Percentiles rank a stretch among this genome's conserved stretches.
These are phyloP conservation scores for Procavia capensis DNA, from an alignment of 2,113 vertebrate genomes.

Conservation along the genomic window DNA sequence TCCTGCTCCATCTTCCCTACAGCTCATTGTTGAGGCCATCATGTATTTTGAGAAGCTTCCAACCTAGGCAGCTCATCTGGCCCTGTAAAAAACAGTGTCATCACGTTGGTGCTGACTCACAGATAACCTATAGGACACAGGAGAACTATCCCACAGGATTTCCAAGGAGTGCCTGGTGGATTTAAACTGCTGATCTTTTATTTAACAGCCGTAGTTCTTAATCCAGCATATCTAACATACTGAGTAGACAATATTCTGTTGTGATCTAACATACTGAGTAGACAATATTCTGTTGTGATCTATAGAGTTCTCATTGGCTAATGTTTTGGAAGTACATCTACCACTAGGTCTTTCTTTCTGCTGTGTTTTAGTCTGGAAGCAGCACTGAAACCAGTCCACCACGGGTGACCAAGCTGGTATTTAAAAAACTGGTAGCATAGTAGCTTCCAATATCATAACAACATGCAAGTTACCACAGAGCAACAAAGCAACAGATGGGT, in stretches of 20 bases:
- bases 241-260: too few relatives aligned
- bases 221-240: too few relatives aligned
- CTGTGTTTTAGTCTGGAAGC: background rate
- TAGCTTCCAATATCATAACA: background rate
- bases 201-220: too few relatives aligned
- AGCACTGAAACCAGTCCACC: background rate
- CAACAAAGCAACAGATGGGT: background rate
- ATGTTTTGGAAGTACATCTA: background rate
- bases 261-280: too few relatives aligned
- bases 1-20: background rate
- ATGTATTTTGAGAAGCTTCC: background rate
- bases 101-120: too few relatives aligned
- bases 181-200: too few relatives aligned
- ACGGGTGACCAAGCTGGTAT: background rate
- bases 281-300: background rate
- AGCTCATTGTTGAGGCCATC: background rate
- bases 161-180: too few relatives aligned
- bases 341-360: background rate
- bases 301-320: background rate
- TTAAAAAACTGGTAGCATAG: background rate
- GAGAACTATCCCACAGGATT: too few relatives aligned
- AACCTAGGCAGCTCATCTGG: background rate
- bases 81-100: too few relatives aligned
- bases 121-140: too few relatives aligned
- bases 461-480: background rate